Evolutionary conservation across 2,888 invertebrate species (phyloP).

Genomic region (Sphecodes monilicornis): DNA sequence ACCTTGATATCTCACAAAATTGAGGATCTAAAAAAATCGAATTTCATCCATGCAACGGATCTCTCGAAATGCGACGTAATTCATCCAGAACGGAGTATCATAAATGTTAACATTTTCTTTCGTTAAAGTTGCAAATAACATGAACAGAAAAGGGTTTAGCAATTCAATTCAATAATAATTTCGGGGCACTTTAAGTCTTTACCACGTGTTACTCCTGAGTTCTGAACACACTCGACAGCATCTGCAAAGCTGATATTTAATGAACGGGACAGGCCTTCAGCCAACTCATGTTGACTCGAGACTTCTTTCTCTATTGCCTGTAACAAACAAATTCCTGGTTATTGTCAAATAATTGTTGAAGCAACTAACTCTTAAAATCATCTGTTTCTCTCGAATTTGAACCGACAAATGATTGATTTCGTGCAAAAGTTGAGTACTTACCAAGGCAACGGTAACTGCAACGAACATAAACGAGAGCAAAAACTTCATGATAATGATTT

Average conservation of each 20-base stretch:
- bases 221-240: accelerated
- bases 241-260: accelerated
- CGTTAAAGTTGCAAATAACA: no score
- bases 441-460: neutral
- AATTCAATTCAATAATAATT: neutral
- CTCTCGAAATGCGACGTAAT: no score
- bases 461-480: neutral
- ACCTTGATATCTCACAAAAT: no score
- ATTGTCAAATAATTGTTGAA: neutral
- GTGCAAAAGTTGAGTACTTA: neutral
- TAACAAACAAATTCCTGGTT: neutral
- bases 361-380: neutral
- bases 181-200: neutral
- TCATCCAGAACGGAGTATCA: no score
- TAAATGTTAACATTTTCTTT: neutral
- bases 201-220: neutral
- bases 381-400: no score
- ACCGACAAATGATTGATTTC: no score
- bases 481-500: neutral
- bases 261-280: accelerated
- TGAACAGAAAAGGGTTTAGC: neutral
- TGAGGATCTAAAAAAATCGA: no score
- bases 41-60: no score
- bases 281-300: accelerated
- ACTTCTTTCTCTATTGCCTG: neutral